Evolutionary conservation across 2,113 vertebrate species (phyloP).

Genomic region (Tursiops truncatus): DNA sequence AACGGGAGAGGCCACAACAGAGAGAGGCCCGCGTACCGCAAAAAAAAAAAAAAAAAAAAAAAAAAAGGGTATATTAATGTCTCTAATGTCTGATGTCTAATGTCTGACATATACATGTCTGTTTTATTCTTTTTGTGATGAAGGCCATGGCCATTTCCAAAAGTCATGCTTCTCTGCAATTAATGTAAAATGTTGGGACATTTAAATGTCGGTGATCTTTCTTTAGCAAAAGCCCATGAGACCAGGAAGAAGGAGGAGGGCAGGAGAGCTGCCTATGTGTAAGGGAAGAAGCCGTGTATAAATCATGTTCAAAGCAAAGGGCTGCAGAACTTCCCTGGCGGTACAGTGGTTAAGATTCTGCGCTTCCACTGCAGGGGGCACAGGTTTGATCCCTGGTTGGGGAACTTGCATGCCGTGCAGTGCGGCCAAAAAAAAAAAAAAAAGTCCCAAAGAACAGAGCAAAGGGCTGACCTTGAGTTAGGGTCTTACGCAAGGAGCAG

Average conservation of each 20-base stretch:
- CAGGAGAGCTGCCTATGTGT: background rate
- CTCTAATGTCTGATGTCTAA: background rate
- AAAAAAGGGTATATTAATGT: conserved; percentile 45
- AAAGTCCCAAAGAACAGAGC: background rate
- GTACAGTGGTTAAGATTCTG: background rate
- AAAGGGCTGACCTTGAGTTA: background rate
- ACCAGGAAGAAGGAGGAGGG: background rate
- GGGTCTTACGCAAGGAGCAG: too few relatives aligned
- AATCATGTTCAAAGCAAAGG: background rate
- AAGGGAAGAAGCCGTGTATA: background rate
- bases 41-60: too few relatives aligned
- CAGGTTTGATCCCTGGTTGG: background rate
- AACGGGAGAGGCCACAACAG: too few relatives aligned
- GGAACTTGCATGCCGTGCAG: background rate
- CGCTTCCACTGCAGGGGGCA: background rate
- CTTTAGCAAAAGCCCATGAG: background rate
- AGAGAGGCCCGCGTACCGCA: too few relatives aligned
- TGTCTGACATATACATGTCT: background rate
- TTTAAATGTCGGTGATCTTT: background rate
- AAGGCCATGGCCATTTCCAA: conserved; percentile 64
- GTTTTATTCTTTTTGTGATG: background rate
- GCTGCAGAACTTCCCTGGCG: too few relatives aligned
- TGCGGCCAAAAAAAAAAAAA: background rate
- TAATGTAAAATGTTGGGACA: background rate
- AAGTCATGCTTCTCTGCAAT: conserved; percentile 54